Conservation (phyloP, 2,113 vertebrate genomes). For the Oryzias curvinotus region DNA sequence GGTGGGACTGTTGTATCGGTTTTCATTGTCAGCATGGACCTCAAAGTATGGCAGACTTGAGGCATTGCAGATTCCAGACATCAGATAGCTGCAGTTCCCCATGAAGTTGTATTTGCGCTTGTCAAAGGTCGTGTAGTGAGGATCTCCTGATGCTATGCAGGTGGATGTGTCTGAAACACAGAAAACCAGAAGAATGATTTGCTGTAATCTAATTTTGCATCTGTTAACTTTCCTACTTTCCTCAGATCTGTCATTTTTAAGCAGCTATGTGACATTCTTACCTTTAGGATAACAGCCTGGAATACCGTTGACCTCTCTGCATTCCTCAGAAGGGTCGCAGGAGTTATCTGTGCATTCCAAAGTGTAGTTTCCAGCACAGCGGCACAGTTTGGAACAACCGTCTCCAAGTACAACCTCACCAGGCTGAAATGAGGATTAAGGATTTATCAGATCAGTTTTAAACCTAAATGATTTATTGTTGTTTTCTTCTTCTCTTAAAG, state of each 20-base stretch:
- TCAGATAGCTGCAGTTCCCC: conserved; percentile 81
- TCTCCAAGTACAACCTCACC: conserved; percentile 75
- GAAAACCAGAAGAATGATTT: background rate
- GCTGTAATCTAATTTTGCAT: background rate
- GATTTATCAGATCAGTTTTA: background rate
- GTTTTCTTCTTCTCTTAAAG: too few species aligned
- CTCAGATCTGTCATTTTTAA: background rate
- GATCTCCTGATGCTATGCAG: conserved; percentile 72
- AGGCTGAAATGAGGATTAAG: conserved; percentile 56
- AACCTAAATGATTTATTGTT: too few species aligned
- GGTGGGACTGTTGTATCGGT: conserved; percentile 65
- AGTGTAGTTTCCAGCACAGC: conserved; percentile 78
- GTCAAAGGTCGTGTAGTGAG: conserved; percentile 81
- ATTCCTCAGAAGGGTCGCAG: conserved; percentile 76
- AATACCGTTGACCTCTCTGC: conserved; percentile 69
- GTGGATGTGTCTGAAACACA: conserved; percentile 59
- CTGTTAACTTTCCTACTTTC: background rate
- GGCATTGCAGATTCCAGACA: conserved; percentile 70
- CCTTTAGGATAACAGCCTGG: conserved; percentile 79
- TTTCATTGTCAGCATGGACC: conserved; percentile 76
- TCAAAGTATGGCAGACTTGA: conserved; percentile 64
- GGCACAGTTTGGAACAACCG: conserved; percentile 76
- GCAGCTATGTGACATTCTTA: conserved; percentile 28
- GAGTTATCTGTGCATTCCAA: conserved; percentile 75
- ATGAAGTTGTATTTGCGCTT: conserved; percentile 74